Percentiles rank a stretch among this genome's conserved stretches.
Evolutionary conservation across 2,113 vertebrate genomes (phyloP).

Genomic region (Etheostoma spectabile): DNA sequence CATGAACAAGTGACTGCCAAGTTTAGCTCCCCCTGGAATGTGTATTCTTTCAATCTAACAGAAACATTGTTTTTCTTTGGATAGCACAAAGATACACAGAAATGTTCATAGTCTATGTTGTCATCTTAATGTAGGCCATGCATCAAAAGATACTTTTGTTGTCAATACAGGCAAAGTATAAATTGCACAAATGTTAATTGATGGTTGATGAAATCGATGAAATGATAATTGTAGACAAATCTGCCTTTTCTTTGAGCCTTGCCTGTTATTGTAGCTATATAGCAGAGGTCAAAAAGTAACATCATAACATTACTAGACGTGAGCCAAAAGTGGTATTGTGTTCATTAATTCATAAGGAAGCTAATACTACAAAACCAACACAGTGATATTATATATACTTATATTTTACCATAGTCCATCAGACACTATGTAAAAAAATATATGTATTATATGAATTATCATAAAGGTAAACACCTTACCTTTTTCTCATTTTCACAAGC

Average conservation of each 20-base stretch:
- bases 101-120: slow-evolving; percentile 1
- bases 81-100: not conserved
- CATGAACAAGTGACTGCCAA: slow-evolving; percentile 3
- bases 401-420: slow-evolving; percentile 33
- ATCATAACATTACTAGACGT: not conserved
- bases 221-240: slow-evolving; percentile 1
- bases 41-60: not conserved
- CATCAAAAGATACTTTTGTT: not conserved
- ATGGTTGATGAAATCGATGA: too few relatives aligned
- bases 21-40: slow-evolving; percentile 31
- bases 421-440: slow-evolving; percentile 19
- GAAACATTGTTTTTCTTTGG: not conserved
- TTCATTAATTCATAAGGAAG: slow-evolving; percentile 7
- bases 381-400: slow-evolving; percentile 17
- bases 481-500: not conserved
- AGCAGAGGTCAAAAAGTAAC: slow-evolving; percentile 3
- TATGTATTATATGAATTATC: slow-evolving; percentile 25
- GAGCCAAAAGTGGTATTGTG: not conserved
- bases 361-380: slow-evolving; percentile 19
- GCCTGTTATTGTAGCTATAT: not conserved
- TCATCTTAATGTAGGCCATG: not conserved
- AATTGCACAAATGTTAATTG: not conserved
- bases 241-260: slow-evolving; percentile 2
- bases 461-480: not conserved
- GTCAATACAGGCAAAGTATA: slow-evolving; percentile 3